These are phyloP conservation scores for Rhinopithecus roxellana DNA, from an alignment of 2,113 vertebrate genomes.

Conservation along the genomic window DNA sequence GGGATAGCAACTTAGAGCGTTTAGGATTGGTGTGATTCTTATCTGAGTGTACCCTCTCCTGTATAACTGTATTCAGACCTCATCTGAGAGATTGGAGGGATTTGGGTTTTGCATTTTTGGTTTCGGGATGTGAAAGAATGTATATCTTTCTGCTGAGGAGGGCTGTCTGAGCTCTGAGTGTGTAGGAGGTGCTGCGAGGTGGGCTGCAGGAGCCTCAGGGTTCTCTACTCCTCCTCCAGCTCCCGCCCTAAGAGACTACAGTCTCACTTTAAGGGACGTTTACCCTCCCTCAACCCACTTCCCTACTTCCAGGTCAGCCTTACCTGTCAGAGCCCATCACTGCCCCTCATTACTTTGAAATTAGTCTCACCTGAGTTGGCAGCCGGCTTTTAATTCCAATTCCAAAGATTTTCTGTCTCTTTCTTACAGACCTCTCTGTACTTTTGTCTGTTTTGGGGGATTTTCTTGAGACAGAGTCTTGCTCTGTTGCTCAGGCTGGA, in stretches of 20 bases:
- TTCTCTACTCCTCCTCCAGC: background rate
- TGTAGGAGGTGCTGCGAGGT: background rate
- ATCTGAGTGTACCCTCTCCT: background rate
- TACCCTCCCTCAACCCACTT: background rate
- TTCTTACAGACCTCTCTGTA: background rate
- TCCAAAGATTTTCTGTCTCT: background rate
- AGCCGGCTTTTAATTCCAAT: background rate
- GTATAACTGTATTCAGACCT: background rate
- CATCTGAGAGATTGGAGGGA: background rate
- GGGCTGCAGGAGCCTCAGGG: accelerated
- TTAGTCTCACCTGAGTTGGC: background rate
- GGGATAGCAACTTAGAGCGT: background rate
- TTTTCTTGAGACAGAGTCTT: too few species aligned
- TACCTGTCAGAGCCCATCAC: background rate
- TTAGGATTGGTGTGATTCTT: background rate
- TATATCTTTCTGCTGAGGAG: background rate
- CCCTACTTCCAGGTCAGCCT: background rate
- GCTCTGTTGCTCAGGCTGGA: too few species aligned
- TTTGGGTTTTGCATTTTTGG: background rate
- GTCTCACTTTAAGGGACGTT: background rate
- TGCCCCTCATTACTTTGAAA: background rate
- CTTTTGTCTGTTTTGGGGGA: background rate
- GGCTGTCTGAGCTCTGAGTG: background rate
- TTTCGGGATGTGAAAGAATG: background rate
- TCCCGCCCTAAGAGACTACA: background rate